A percentile compares a stretch with the other conserved stretches of the same genome.
Conservation (phyloP, 1,140 invertebrate species). For the Fopius arisanus region DNA sequence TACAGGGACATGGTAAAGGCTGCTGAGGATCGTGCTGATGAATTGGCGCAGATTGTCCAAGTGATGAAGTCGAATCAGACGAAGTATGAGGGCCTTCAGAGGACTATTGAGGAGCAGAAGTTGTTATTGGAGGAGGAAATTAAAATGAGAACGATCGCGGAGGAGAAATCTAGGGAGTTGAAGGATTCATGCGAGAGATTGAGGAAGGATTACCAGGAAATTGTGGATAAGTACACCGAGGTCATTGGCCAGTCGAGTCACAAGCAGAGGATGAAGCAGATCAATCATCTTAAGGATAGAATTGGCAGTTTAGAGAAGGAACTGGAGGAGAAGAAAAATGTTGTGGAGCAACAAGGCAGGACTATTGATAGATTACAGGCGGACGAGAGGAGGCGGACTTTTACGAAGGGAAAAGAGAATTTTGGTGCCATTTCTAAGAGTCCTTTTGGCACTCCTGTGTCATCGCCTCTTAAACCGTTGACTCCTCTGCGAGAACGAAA, state of each 20-base stretch:
- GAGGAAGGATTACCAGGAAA: conserved; percentile 63
- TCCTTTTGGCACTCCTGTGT: conserved; percentile 44
- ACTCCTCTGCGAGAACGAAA: conserved; percentile 57
- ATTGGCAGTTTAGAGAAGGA: conserved; percentile 64
- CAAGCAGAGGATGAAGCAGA: conserved; percentile 74
- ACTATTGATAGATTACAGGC: conserved; percentile 46
- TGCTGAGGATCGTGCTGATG: conserved; percentile 32
- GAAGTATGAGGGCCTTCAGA: conserved; percentile 48
- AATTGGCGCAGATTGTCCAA: conserved; percentile 34
- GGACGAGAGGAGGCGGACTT: conserved; percentile 47
- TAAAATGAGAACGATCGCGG: not conserved
- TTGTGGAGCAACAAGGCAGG: conserved; percentile 49
- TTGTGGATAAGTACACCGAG: conserved; percentile 69
- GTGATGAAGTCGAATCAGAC: conserved; percentile 32
- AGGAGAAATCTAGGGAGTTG: conserved; percentile 46
- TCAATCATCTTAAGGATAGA: conserved; percentile 71
- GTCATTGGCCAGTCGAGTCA: conserved; percentile 74
- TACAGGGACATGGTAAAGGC: conserved; percentile 26
- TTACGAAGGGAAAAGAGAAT: conserved; percentile 58
- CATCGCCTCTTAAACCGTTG: conserved; percentile 51
- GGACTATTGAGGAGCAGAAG: conserved; percentile 39
- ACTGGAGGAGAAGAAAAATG: conserved; percentile 46
- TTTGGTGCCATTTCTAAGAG: conserved; percentile 36
- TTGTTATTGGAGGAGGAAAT: conserved; percentile 30
- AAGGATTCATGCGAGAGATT: conserved; percentile 42